Percentiles rank a stretch among this genome's conserved stretches.
Conservation (phyloP, 2,113 vertebrate species). For the Bolborhynchus lineola region DNA sequence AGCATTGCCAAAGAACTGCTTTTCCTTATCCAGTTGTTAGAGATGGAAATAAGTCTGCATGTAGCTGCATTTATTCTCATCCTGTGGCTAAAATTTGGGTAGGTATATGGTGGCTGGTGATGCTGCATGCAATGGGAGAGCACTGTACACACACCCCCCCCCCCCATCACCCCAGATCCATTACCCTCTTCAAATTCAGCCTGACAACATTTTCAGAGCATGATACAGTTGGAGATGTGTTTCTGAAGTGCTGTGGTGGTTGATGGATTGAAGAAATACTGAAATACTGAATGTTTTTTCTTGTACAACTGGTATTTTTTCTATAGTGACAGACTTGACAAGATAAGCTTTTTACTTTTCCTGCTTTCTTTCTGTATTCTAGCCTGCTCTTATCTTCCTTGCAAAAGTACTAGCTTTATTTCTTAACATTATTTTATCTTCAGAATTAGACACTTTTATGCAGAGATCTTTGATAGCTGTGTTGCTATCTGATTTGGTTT, state of each 20-base stretch:
- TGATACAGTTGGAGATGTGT: not conserved
- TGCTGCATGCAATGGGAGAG: not conserved
- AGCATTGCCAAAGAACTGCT: rapidly evolving
- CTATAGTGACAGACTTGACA: not conserved
- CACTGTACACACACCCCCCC: too few species aligned
- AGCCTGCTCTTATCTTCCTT: not conserved
- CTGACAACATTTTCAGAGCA: not conserved
- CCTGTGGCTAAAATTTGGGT: not conserved
- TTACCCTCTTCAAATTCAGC: not conserved
- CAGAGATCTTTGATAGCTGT: not conserved
- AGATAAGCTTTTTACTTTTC: not conserved
- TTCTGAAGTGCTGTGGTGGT: not conserved
- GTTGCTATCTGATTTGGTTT: not conserved
- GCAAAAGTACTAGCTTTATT: not conserved
- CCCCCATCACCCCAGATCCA: not conserved
- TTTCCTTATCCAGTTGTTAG: not conserved
- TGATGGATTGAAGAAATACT: not conserved
- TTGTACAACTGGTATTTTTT: not conserved
- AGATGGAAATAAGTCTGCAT: too few species aligned
- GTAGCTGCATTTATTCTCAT: not conserved
- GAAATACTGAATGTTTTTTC: not conserved
- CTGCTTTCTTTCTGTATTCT: not conserved
- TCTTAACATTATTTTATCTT: not conserved
- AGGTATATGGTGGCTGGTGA: not conserved
- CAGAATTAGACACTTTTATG: not conserved